Percentiles rank a stretch among this genome's conserved stretches.
phyloP scores from a whole-genome alignment of 2,888 invertebrate genomes.

The Drosophila kambysellisi region DNA sequence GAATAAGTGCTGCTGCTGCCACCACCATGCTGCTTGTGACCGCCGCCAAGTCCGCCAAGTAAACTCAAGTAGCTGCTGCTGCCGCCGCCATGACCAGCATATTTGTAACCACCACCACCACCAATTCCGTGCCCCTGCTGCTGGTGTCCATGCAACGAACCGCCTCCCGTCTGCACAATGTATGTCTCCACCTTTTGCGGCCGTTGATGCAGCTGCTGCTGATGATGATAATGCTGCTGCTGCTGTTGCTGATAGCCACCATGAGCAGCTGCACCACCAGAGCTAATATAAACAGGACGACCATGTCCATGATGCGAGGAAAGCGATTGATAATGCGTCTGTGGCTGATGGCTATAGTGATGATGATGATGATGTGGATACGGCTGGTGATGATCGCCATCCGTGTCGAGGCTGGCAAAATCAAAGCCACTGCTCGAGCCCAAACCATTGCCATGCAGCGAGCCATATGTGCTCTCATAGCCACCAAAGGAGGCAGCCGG shows the following conservation, averaged over 20 bases:
- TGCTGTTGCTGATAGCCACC: slow-evolving; percentile 36
- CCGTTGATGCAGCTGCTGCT: slow-evolving; percentile 35
- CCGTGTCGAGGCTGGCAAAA: slow-evolving; percentile 48
- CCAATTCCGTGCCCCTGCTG: slow-evolving; percentile 10
- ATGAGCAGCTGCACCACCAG: slow-evolving; percentile 11
- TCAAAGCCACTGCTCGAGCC: slow-evolving; percentile 53
- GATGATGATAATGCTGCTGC: slow-evolving; percentile 13
- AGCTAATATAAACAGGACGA: slow-evolving; percentile 45
- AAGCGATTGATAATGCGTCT: slow-evolving; percentile 18
- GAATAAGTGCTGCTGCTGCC: slow-evolving; percentile 47
- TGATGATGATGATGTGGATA: slow-evolving; percentile 25
- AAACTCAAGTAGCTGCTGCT: slow-evolving; percentile 30
- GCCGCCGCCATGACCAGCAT: slow-evolving; percentile 27
- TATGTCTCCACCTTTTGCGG: slow-evolving; percentile 75
- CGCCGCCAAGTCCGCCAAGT: slow-evolving; percentile 25
- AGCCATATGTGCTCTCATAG: slow-evolving; percentile 38
- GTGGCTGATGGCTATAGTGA: slow-evolving; percentile 28
- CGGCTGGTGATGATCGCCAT: slow-evolving; percentile 27
- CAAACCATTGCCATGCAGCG: slow-evolving; percentile 49
- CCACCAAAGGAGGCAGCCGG: slow-evolving; percentile 19
- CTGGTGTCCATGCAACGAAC: slow-evolving; percentile 20
- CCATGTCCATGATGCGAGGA: slow-evolving; percentile 46
- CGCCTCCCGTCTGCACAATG: slow-evolving; percentile 60
- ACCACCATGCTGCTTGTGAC: slow-evolving; percentile 53
- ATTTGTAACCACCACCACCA: slow-evolving; percentile 49